These are phyloP conservation scores for Heterodera schachtii DNA, from an alignment of 1,140 invertebrate genomes.

Conservation along the genomic window DNA sequence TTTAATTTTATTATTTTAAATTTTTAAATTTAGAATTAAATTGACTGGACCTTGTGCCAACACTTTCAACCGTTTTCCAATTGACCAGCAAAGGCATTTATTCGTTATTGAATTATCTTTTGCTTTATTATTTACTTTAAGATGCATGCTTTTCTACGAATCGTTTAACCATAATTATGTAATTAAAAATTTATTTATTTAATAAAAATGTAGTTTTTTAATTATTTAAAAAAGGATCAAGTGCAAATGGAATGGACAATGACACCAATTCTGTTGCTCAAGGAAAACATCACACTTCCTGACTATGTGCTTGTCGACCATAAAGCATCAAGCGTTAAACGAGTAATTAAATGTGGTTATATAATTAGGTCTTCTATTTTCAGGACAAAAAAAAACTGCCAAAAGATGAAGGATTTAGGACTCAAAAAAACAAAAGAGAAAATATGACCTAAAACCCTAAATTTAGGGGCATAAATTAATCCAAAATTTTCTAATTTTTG, in stretches of 20 bases:
- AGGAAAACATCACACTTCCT: constrained; percentile 61
- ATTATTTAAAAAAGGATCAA: constrained; percentile 45
- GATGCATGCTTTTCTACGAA: constrained; percentile 65
- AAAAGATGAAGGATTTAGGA: no score
- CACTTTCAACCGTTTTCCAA: constrained; percentile 61
- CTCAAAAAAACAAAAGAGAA: no score
- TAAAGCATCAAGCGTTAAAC: constrained; percentile 52
- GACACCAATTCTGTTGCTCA: constrained; percentile 58
- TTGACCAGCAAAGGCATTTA: constrained; percentile 57
- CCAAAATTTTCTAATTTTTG: no score
- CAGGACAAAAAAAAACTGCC: not conserved
- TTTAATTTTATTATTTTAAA: constrained; percentile 7
- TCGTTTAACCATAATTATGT: constrained; percentile 63
- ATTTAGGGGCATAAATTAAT: no score
- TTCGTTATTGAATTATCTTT: not conserved
- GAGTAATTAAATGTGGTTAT: constrained; percentile 23
- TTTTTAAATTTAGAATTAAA: constrained; percentile 53
- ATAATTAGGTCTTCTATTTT: not conserved
- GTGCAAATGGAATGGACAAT: constrained; percentile 63
- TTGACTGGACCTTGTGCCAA: constrained; percentile 62
- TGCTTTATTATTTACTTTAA: not conserved
- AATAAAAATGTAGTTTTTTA: constrained; percentile 9
- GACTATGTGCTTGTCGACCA: constrained; percentile 64
- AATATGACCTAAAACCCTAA: no score
- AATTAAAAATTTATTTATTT: constrained; percentile 19